Conservation (phyloP, 35 echinoderm and acorn worm genomes). For the Stichopus chloronotus region DNA sequence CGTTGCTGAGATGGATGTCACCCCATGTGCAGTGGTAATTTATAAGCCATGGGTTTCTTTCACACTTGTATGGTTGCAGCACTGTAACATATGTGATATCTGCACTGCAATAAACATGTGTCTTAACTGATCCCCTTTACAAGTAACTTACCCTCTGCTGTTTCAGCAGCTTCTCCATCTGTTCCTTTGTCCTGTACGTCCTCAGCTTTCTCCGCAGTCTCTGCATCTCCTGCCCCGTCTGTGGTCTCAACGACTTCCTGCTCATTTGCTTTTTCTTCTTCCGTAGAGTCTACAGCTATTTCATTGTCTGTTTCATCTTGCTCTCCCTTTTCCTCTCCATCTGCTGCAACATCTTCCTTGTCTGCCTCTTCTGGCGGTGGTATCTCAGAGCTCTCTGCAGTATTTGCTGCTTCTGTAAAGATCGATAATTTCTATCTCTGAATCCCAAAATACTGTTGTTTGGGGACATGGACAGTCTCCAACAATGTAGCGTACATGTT, state of each 20-base stretch:
- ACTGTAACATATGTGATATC: too few relatives aligned
- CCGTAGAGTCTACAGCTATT: neutral
- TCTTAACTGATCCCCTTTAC: too few relatives aligned
- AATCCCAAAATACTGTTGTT: too few relatives aligned
- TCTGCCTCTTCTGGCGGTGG: conserved; percentile 44
- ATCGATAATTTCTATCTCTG: too few relatives aligned
- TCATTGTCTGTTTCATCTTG: neutral
- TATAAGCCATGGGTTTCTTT: too few relatives aligned
- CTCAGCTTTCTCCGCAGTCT: neutral
- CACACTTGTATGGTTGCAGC: too few relatives aligned
- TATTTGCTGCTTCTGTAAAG: conserved; percentile 10
- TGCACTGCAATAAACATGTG: too few relatives aligned
- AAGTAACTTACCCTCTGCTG: neutral
- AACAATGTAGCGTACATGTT: too few relatives aligned
- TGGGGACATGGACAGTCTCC: too few relatives aligned
- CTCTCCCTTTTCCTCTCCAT: conserved; percentile 44
- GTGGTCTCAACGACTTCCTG: neutral
- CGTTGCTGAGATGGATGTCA: too few relatives aligned
- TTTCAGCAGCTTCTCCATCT: neutral
- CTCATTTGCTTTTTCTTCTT: conserved; percentile 6
- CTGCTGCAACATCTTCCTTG: conserved; percentile 21
- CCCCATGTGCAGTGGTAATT: too few relatives aligned
- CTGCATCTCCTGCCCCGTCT: conserved; percentile 20
- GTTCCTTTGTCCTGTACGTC: neutral
- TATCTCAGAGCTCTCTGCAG: conserved; percentile 2